Conservation (phyloP, 2,797 vertebrate genomes). For the Loris lydekkerianus region DNA sequence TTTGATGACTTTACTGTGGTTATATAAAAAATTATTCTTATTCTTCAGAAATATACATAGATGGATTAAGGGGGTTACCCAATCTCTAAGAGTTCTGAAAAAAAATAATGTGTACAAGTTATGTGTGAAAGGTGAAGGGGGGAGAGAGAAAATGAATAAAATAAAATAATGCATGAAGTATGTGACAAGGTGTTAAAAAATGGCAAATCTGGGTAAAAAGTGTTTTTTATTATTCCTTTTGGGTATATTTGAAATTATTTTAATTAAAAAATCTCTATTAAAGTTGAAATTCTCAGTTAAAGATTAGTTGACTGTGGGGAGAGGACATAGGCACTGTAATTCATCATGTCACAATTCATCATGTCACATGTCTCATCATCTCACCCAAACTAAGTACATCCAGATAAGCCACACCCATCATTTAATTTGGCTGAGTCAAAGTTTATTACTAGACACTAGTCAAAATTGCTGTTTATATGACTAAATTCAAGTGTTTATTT, state of each 20-base stretch:
- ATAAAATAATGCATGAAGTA: not conserved
- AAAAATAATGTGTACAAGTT: not conserved
- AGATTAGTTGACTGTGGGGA: not conserved
- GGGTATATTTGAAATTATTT: not conserved
- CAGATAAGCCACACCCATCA: not conserved
- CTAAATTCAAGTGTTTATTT: conserved; percentile 9
- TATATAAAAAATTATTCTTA: not conserved
- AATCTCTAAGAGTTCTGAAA: conserved; percentile 15
- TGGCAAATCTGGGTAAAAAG: conserved; percentile 30
- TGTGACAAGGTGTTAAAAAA: conserved; percentile 29
- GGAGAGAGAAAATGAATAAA: not conserved
- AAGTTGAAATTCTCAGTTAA: not conserved
- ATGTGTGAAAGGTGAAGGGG: no score
- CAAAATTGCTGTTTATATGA: conserved; percentile 11
- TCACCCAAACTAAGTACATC: not conserved
- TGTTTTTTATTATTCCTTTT: conserved; percentile 5
- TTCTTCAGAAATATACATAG: not conserved
- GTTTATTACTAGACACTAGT: not conserved
- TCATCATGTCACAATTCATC: no score
- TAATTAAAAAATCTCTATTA: not conserved
- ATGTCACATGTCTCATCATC: no score
- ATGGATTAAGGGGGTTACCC: not conserved
- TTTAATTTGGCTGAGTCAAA: conserved; percentile 2
- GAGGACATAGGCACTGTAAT: not conserved
- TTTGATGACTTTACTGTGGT: not conserved